Conservation (phyloP, 2,888 invertebrate genomes). For the Mythimna vitellina region DNA sequence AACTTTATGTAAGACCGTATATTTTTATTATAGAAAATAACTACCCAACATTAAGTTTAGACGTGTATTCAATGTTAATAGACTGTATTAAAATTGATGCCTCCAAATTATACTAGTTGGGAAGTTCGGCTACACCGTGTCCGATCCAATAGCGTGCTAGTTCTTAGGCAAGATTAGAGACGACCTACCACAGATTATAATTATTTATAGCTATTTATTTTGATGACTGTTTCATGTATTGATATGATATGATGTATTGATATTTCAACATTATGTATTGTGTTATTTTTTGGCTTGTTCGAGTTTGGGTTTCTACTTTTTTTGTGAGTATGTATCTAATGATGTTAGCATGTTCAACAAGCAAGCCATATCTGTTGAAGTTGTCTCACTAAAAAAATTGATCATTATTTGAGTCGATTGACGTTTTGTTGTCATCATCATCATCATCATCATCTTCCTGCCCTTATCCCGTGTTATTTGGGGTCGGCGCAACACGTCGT, state of each 20-base stretch:
- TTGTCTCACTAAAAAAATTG: neutral
- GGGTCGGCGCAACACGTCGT: too few relatives aligned
- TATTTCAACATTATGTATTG: conserved; percentile 21
- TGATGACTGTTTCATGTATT: conserved; percentile 18
- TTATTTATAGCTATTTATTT: conserved; percentile 35
- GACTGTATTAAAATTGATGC: conserved; percentile 50
- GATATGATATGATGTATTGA: conserved; percentile 16
- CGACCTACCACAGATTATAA: conserved; percentile 8
- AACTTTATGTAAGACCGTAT: conserved; percentile 49
- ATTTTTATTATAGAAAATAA: conserved; percentile 58
- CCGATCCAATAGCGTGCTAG: conserved; percentile 23
- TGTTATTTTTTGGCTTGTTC: conserved; percentile 11
- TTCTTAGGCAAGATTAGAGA: conserved; percentile 35
- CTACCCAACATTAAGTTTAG: conserved; percentile 47
- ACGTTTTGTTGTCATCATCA: neutral
- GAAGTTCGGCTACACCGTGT: conserved; percentile 31
- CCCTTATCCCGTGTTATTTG: too few relatives aligned
- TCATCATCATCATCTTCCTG: too few relatives aligned
- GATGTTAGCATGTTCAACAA: conserved; percentile 13
- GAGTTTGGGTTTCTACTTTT: conserved; percentile 33
- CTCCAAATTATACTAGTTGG: conserved; percentile 30
- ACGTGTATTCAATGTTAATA: conserved; percentile 56
- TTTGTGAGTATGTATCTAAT: conserved; percentile 2
- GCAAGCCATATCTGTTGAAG: neutral
- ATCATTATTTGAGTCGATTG: neutral